Percentiles rank a stretch among this genome's conserved stretches.
These are phyloP conservation scores for Allolobophora icterica DNA, from an alignment of 2,888 invertebrate genomes.

Conservation along the genomic window DNA sequence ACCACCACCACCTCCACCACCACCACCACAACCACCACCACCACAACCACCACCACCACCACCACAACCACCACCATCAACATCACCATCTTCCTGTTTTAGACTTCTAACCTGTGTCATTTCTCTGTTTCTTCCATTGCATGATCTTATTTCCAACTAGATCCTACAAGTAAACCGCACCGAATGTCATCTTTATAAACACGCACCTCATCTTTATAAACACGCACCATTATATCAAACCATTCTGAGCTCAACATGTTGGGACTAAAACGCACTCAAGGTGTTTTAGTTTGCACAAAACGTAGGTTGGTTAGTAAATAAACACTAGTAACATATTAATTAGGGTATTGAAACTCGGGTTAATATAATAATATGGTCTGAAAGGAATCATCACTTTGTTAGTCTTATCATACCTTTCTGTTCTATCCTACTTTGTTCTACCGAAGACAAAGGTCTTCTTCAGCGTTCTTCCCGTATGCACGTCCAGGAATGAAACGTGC, in stretches of 20 bases:
- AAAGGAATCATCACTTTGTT: background rate
- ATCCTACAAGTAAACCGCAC: slow-evolving; percentile 9
- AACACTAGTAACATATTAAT: background rate
- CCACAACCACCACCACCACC: too few relatives aligned
- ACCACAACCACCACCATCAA: too few relatives aligned
- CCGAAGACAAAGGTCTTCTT: background rate
- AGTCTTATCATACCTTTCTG: too few relatives aligned
- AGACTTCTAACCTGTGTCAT: background rate
- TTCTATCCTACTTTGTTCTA: too few relatives aligned
- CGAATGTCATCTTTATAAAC: background rate
- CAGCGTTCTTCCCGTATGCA: background rate
- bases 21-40: too few relatives aligned
- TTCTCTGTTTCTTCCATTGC: background rate
- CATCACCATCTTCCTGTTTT: background rate
- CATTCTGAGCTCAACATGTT: too few relatives aligned
- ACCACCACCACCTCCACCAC: background rate
- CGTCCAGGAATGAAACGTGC: background rate
- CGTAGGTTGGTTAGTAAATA: background rate
- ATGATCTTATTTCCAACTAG: background rate
- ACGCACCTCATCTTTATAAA: too few relatives aligned
- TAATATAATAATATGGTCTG: background rate
- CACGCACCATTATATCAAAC: too few relatives aligned
- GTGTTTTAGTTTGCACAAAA: background rate
- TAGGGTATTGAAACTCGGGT: background rate
- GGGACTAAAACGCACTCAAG: background rate